Evolutionary conservation across 2,888 invertebrate species (phyloP).

Genomic region (Merodon equestris): DNA sequence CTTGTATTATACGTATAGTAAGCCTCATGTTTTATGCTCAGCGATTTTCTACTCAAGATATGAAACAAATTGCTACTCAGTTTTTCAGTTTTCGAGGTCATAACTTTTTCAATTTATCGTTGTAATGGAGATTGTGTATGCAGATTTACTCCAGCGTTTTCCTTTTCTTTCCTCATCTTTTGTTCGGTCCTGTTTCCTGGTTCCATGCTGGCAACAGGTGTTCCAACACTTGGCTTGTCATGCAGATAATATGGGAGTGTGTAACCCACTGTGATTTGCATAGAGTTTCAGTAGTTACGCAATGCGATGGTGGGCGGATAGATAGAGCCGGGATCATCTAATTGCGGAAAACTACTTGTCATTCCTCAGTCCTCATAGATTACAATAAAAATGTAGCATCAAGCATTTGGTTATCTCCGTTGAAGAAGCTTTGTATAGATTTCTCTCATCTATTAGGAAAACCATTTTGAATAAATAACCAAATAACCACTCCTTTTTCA

Average conservation of each 20-base stretch:
- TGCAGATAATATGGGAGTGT: slow-evolving; percentile 46
- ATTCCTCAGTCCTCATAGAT: no score
- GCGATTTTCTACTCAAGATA: slow-evolving; percentile 57
- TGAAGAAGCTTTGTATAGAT: no score
- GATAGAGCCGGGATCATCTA: neutral
- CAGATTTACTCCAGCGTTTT: slow-evolving; percentile 25
- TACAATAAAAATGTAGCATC: no score
- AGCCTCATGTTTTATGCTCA: slow-evolving; percentile 66
- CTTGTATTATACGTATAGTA: slow-evolving; percentile 22
- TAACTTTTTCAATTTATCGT: slow-evolving; percentile 67
- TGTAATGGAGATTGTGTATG: slow-evolving; percentile 57
- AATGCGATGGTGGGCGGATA: slow-evolving; percentile 8
- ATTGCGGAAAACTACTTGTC: no score
- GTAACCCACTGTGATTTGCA: slow-evolving; percentile 38
- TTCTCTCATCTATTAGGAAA: no score
- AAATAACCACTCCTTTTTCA: no score
- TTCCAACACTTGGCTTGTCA: slow-evolving; percentile 56
- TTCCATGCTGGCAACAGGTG: slow-evolving; percentile 53
- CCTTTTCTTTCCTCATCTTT: neutral
- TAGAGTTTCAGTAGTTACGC: slow-evolving; percentile 47
- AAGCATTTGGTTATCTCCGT: no score
- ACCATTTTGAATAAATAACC: no score
- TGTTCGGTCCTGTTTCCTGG: no score
- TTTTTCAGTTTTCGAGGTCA: slow-evolving; percentile 62
- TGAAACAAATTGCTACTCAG: slow-evolving; percentile 64